A percentile compares a stretch with the other conserved stretches of the same genome.
Conservation (phyloP, 1,140 invertebrate species). For the Adoxophyes honmai region DNA sequence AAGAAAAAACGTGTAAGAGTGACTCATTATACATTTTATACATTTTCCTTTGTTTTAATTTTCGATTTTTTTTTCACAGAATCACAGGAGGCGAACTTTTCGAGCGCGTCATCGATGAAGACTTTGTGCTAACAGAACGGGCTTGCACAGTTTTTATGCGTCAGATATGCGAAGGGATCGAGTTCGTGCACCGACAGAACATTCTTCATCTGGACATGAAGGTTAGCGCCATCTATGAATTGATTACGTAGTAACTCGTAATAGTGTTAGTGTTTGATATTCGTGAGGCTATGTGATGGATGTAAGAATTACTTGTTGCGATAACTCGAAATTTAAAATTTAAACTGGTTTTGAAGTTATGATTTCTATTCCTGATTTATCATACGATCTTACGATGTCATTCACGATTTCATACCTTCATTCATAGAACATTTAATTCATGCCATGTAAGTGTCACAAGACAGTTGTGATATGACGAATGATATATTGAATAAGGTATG, state of each 20-base stretch:
- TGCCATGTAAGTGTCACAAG: not conserved
- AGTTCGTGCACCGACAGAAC: conserved; percentile 96
- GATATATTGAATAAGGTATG: conserved; percentile 10
- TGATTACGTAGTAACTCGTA: too few relatives aligned
- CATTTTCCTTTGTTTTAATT: too few relatives aligned
- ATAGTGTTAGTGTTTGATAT: too few relatives aligned
- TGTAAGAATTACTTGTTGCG: too few relatives aligned
- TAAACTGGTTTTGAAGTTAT: too few relatives aligned
- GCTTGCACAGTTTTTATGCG: conserved; percentile 97
- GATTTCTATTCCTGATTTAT: too few relatives aligned
- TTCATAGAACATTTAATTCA: not conserved
- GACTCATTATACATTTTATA: too few relatives aligned
- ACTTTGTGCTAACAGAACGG: conserved; percentile 97
- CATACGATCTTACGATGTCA: too few relatives aligned
- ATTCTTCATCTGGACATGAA: conserved; percentile 98
- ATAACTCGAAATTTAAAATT: too few relatives aligned
- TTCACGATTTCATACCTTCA: too few relatives aligned
- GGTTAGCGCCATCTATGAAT: conserved; percentile 74
- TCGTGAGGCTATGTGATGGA: too few relatives aligned
- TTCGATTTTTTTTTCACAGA: conserved; percentile 83
- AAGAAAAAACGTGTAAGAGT: too few relatives aligned
- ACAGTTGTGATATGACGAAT: conserved; percentile 19
- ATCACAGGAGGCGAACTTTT: conserved; percentile 98
- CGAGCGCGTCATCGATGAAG: conserved; percentile 98
- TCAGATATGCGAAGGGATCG: conserved; percentile 97